Percentiles rank a stretch among this genome's conserved stretches.
phyloP scores from a whole-genome alignment of 2,113 vertebrate species.

The Actenoides hombroni region DNA sequence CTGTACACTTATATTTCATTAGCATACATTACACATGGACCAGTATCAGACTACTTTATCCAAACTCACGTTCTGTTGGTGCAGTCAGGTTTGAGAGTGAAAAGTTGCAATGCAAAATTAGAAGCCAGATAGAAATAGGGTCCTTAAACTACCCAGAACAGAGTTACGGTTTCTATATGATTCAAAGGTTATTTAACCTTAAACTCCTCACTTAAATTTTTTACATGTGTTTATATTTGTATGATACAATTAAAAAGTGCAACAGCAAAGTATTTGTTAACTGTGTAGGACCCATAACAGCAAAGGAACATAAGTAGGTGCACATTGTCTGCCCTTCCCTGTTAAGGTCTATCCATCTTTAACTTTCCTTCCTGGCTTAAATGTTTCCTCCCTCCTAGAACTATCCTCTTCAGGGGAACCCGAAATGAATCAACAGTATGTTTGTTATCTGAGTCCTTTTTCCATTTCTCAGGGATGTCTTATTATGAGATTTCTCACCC shows the following conservation, averaged over 20 bases:
- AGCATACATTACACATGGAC: neutral
- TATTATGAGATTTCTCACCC: slow-evolving; percentile 47
- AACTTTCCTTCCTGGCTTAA: neutral
- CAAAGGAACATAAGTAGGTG: neutral
- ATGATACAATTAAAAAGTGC: neutral
- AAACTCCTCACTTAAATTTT: neutral
- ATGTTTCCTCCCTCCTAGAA: neutral
- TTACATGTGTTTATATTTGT: neutral
- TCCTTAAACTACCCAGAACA: neutral
- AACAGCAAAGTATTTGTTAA: neutral
- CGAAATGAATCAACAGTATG: slow-evolving; percentile 5
- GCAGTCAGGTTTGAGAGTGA: neutral
- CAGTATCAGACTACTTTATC: neutral
- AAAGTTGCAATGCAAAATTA: neutral
- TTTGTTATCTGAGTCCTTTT: slow-evolving; percentile 57
- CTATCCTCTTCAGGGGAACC: neutral
- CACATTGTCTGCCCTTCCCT: neutral
- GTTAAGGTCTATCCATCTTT: neutral
- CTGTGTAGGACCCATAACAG: neutral
- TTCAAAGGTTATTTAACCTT: neutral
- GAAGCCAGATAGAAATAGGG: neutral
- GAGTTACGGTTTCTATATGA: neutral
- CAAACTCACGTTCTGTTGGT: neutral
- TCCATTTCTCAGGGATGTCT: slow-evolving; percentile 44
- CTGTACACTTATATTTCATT: slow-evolving; percentile 43